Evolutionary conservation across 2,113 vertebrate genomes (phyloP), one percentile per base, ranked within the genome.

Genomic region (Lonchura striata): DNA sequence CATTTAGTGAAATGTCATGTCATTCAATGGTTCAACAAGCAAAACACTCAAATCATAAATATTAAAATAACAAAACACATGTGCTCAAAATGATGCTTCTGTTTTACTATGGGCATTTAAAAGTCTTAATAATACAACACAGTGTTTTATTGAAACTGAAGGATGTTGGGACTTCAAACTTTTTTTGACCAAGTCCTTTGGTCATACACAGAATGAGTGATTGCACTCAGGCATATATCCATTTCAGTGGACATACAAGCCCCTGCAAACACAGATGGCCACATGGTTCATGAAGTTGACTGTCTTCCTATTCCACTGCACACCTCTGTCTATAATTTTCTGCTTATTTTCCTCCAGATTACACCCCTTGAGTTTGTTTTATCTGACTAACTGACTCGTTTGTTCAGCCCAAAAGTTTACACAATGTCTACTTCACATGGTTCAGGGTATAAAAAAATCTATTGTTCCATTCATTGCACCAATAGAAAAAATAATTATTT

Each of bases 251-350:
- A 31, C 21, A 39, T 13, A 39, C 2, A 60, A 78, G 19, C 6
- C 60, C 28, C 30, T 66, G 39, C 27, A 84, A 79, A 52, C 24
- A 70, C 10, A 42, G 30, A 33, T 24, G 27, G 20, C 20, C 31
- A 23, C 0, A 0, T 0, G 5, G 15, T 82, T 77, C 57, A 27
- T 15, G 8, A n/a, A 68, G 33, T 0, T 66, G 39, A 30, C 33
- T 49, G 33, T 15, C 35, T 66, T 57, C 64, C 31, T 82, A 52
- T 19, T 28, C 22, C 39, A 52, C 35, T 66, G 56, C 54, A 61
- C 13, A 44, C 27, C 30, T 69, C 59, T 78, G 14, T 11, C 82
- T 91, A 87, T 19, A 5, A 71, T 68, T 82, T 82, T 56, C 49
- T 84, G 35, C 42, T 64, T 25, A 65, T 69, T 87, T 91, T 68